Base-by-base conservation (phyloP, 2,113 vertebrate genomes). In the Channa argus region DNA sequence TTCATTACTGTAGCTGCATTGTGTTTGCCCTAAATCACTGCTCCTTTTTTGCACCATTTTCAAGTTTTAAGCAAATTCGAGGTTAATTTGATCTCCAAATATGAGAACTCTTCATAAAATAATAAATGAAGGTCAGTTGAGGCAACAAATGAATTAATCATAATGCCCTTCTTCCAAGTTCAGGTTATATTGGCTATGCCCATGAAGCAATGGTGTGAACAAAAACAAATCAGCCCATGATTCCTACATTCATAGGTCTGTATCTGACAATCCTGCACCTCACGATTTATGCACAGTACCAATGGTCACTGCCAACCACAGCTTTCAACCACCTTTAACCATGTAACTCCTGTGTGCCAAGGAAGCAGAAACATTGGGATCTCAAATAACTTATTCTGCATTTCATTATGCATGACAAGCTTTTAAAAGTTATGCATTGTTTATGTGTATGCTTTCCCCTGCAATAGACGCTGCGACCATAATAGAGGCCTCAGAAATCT, bases 31-130 rank as follows among this genome's bases (percentile, higher is more conserved):
- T 37, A 15, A 11, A 49, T 73, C 36, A 24, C 15, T 39, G 43
- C 24, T 43, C 4, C 8, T 12, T 33, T 46, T 24, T 65, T 54
- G 10, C 33, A 46, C 15, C 1, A 11, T 11, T 34, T 49, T 69
- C 14, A 63, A 34, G 15, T 49, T 71, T 54, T 11, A n/a, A 43
- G 3, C 39, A 0, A 51, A 45, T 13, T 2, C 1, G 6, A 44
- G n/a, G 41, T 53, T 63, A 58, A 58, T 63, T 65, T 54, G 43
- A 63, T 74, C 51, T 51, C 5, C 44, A 14, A 37, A 44, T 60
- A 39, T 50, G 2, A 51, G 52, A 63, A 41, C 5, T 33, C 14
- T 12, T 67, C 34, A 34, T 37, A 12, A 11, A 34, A 36, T 33
- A 53, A 70, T 52, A 41, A 43, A 49, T 70, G 36, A 13, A 43